Conservation (phyloP, 2,888 invertebrate species). For the Tortricodes alternella region DNA sequence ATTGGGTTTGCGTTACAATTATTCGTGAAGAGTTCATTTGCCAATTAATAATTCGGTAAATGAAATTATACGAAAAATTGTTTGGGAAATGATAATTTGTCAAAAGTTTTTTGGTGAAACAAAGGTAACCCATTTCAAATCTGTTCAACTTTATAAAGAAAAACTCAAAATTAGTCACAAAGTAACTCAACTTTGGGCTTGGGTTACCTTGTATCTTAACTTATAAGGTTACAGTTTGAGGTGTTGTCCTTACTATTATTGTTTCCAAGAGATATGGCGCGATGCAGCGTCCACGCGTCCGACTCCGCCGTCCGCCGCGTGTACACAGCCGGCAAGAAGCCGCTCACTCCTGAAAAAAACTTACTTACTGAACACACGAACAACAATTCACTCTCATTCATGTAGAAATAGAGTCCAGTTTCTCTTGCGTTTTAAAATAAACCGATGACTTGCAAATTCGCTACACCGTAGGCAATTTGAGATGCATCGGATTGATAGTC, state of each 20-base stretch:
- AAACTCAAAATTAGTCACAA: too few species aligned
- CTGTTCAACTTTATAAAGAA: too few species aligned
- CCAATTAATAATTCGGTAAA: too few species aligned
- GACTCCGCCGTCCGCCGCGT: constrained; percentile 93
- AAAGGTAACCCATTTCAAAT: too few species aligned
- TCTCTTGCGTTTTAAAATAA: neutral
- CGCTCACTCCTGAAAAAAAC: constrained; percentile 83
- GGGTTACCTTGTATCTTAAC: too few species aligned
- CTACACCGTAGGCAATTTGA: neutral
- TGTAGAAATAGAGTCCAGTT: neutral
- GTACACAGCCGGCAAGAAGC: constrained; percentile 91
- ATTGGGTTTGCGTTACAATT: too few species aligned
- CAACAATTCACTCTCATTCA: neutral
- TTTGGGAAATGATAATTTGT: too few species aligned
- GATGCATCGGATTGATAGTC: neutral
- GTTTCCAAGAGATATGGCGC: constrained; percentile 83
- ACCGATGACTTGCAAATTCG: neutral
- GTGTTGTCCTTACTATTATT: constrained; percentile 46
- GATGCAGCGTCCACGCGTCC: constrained; percentile 95
- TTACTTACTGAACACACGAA: constrained; percentile 23
- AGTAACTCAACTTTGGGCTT: too few species aligned
- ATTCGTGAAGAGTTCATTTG: too few species aligned
- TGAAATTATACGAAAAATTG: too few species aligned
- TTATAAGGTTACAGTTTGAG: neutral
- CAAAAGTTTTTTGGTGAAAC: too few species aligned